Base-by-base conservation (phyloP, 1,140 invertebrate species). In the Drosophila tsacasi region DNA sequence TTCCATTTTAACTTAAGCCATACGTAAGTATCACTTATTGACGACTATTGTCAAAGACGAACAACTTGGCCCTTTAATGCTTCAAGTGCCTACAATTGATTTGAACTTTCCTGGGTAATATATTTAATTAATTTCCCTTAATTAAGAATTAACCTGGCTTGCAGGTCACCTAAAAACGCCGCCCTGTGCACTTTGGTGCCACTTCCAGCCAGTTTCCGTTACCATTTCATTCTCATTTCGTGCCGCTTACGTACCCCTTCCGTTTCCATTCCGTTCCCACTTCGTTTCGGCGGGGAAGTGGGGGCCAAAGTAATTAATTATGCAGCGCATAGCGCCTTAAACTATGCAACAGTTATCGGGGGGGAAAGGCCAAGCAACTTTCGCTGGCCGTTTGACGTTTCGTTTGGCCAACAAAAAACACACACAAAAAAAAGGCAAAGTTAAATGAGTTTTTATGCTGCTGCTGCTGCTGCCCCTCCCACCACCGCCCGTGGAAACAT, bases 391-490 rank as follows among this genome's bases (percentile, higher is more conserved):
- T 68, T 90, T 90, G 84, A 84, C 83, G 84, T 60, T 87, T 87
- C 67, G 62, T 40, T 84, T 61, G 80, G 63, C 78, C 76, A 77
- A 57, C 54, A 52, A 17, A 30, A 50, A n/a, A 49, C 0, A 25
- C 46, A 47, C 12, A 49, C 23, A 25, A n/a, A 27, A n/a, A 50
- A 54, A 54, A 52, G 7, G 81, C 83, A 89, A 89, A 89, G 84
- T 89, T 89, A 76, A 89, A 89, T 89, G 84, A 89, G 84, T 90
- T 89, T 89, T 89, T 84, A 89, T 84, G 80, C 77, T 59, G 25
- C 65, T 55, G 42, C 32, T 46, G 15, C 46, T 4, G n/a, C 13
- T 35, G 1, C 35, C 15, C 27, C n/a, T 2, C 0, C 17, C 10
- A 5, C 13, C 0, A 8, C 25, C n/a, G n/a, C 30, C 52, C 7